Evolutionary conservation across 2,888 invertebrate genomes (phyloP).

Genomic region (Acanthoscelides obtectus): DNA sequence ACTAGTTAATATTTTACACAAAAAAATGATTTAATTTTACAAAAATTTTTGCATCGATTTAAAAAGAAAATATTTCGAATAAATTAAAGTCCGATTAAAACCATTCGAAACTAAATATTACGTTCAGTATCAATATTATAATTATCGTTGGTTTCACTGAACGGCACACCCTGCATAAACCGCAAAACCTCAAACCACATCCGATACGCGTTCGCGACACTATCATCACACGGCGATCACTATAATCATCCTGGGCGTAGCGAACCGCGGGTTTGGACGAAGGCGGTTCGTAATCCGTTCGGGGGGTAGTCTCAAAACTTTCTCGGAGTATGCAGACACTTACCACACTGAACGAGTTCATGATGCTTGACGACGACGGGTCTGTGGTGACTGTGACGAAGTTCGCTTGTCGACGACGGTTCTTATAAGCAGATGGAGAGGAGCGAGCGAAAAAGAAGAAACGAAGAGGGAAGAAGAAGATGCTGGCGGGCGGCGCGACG

Average conservation of each 20-base stretch:
- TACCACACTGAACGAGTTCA: conserved; percentile 50
- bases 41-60: too few relatives aligned
- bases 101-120: too few relatives aligned
- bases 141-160: too few relatives aligned
- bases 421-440: conserved; percentile 39
- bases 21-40: too few relatives aligned
- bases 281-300: background rate
- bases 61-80: too few relatives aligned
- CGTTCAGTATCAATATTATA: too few relatives aligned
- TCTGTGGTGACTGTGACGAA: conserved; percentile 45
- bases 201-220: background rate
- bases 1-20: too few relatives aligned
- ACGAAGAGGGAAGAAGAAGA: background rate
- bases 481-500: background rate
- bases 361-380: conserved; percentile 47
- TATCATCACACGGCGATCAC: background rate
- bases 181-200: background rate
- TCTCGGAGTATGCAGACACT: conserved; percentile 30
- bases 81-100: too few relatives aligned
- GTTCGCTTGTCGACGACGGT: conserved; percentile 33
- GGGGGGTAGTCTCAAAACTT: background rate
- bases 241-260: background rate
- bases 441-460: background rate
- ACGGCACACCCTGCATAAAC: too few relatives aligned
- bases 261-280: too few relatives aligned